A percentile compares a stretch with the other conserved stretches of the same genome.
phyloP scores from a whole-genome alignment of 2,888 invertebrate genomes.

The Caenorhabditis sp. region DNA sequence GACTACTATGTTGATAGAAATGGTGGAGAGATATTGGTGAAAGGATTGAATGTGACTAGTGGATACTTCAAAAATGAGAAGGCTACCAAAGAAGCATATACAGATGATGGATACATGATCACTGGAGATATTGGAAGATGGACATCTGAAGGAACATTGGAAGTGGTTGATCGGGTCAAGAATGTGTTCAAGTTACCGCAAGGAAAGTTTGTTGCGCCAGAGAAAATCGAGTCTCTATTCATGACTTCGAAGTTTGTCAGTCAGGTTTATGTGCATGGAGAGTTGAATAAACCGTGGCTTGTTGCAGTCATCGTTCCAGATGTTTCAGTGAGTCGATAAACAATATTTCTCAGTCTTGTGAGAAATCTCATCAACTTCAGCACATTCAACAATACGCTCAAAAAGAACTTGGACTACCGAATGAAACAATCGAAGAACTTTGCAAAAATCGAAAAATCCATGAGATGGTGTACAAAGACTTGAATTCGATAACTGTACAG shows the following conservation, averaged over 20 bases:
- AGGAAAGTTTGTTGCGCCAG: conserved; percentile 42
- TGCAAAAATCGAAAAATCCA: conserved; percentile 17
- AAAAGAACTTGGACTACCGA: conserved; percentile 20
- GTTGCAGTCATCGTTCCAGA: conserved; percentile 35
- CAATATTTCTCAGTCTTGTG: neutral
- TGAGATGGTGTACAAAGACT: conserved; percentile 16
- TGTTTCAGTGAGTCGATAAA: conserved; percentile 12
- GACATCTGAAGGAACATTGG: conserved; percentile 55
- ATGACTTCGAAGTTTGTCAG: conserved; percentile 29
- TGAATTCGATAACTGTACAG: conserved; percentile 20
- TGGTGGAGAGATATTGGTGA: conserved; percentile 34
- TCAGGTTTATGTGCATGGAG: conserved; percentile 39
- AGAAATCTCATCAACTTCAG: conserved; percentile 1
- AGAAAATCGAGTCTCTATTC: conserved; percentile 31
- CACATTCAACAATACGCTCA: conserved; percentile 19
- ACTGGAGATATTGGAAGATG: conserved; percentile 65
- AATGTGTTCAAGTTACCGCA: conserved; percentile 64
- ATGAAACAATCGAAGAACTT: conserved; percentile 25
- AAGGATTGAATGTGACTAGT: conserved; percentile 29
- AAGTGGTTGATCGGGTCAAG: conserved; percentile 55
- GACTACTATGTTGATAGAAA: conserved; percentile 35
- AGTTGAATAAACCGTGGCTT: conserved; percentile 28
- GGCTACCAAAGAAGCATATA: conserved; percentile 24
- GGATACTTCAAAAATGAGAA: conserved; percentile 40
- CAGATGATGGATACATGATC: conserved; percentile 53